Base-by-base conservation (phyloP, 2,888 invertebrate genomes). In the Euplagia quadripunctaria region DNA sequence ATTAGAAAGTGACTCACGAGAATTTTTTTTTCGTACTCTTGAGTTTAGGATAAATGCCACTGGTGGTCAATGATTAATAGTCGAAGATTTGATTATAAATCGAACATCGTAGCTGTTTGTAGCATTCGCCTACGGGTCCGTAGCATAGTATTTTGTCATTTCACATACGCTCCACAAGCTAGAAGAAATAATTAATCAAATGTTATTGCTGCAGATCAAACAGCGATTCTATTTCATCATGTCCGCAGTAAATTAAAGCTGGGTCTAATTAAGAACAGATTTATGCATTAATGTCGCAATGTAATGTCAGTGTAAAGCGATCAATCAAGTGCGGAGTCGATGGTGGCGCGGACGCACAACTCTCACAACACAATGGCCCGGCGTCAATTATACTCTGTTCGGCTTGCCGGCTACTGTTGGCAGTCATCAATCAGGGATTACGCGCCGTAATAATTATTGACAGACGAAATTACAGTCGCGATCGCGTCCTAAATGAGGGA, bases 371-470 rank as follows among this genome's bases (percentile, higher is more conserved):
- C 93, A 94, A 94, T 93, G 85, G 89, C 49, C 43, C 82, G 71
- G 87, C 90, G 89, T 92, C 93, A 92, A 94, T 94, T 94, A 93
- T 88, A 86, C 82, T 83, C 81, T 82, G 91, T 86, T 87, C 86
- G 84, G 82, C 79, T 82, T 80, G 65, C 78, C 84, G 81, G 89
- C 94, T 94, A 92, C 95, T 90, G 94, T 93, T 88, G 88, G 86
- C 89, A 83, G 88, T 89, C 92, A 94, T 94, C 93, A 94, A 94
- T 95, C 94, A 92, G 80, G 88, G 90, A 92, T 94, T 93, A 94
- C 88, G 87, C 87, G 80, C 81, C 82, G 87, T 92, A 92, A 93
- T 94, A 91, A 94, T 93, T 93, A 95, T 92, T 94, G 94, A 94
- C 94, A 90, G 91, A 85, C 82, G 84, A 88, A 89, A 90, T 90